phyloP scores from a whole-genome alignment of 2,113 vertebrate species.

The western clawed frog (Xenopus tropicalis) region UCB_Xtro_10.0 CM004444.2:50292501-50293000 shows the following conservation, averaged over 20 bases:
- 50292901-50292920: constrained; percentile 13
- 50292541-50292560: no score
- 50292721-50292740: constrained; percentile 67
- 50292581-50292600: no score
- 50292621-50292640: no score
- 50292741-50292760: constrained; percentile 65
- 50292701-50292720: constrained; percentile 71
- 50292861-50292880: constrained; percentile 21
- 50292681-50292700: constrained; percentile 62
- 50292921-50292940: neutral
- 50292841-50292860: constrained; percentile 38
- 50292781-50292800: constrained; percentile 76
- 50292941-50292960: no score
- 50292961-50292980: no score
- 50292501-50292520: no score
- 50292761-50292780: constrained; percentile 79
- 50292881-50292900: constrained; percentile 12
- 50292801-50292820: constrained; percentile 63
- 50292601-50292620: no score
- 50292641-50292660: neutral
- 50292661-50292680: constrained; percentile 31
- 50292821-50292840: constrained; percentile 23
- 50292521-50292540: no score
- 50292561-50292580: no score
- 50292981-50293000: no score